A percentile compares a stretch with the other conserved stretches of the same genome.
Conservation (phyloP, 2,113 vertebrate genomes). For the Microcebus tavaratra region DNA sequence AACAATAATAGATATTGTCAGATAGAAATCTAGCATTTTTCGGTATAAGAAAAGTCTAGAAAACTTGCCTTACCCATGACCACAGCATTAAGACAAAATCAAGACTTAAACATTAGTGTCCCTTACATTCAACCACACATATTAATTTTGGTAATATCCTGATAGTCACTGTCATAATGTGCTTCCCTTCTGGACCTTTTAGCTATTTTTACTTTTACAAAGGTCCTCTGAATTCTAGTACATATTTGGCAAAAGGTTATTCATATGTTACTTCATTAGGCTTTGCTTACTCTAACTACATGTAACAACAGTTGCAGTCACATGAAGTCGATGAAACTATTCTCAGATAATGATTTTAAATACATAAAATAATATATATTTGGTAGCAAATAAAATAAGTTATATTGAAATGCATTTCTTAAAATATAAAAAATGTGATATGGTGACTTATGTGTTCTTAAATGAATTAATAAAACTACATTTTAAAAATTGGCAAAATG, state of each 20-base stretch:
- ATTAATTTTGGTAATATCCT: background rate
- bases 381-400: background rate
- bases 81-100: background rate
- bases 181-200: background rate
- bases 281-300: background rate
- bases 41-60: background rate
- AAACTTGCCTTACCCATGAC: background rate
- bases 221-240: background rate
- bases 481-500: background rate
- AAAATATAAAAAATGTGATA: background rate
- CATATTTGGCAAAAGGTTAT: background rate
- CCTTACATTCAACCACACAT: background rate
- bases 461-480: background rate
- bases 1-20: background rate
- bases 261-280: background rate
- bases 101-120: background rate
- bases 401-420: background rate
- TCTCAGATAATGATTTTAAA: background rate
- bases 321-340: background rate
- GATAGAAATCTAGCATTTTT: background rate
- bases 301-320: background rate
- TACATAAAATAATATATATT: background rate
- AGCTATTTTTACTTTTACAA: background rate
- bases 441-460: background rate
- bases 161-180: background rate